Evolutionary conservation across 2,888 invertebrate species (phyloP), one percentile per base, ranked within the genome.

Genomic region (Orthonevra nobilis): DNA sequence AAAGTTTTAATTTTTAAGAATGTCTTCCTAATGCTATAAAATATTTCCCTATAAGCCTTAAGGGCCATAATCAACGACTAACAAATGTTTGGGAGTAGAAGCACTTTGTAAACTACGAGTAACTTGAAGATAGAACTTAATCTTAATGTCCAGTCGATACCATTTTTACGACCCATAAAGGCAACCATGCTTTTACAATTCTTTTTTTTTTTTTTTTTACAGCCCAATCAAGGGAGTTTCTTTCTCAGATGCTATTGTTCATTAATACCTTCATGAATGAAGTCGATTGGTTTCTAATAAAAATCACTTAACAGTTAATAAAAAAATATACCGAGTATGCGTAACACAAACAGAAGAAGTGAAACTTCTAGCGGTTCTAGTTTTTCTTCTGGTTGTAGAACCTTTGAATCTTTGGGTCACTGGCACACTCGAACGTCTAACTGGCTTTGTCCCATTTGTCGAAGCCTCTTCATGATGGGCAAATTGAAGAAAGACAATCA

Each of bases 151-250:
- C 50, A 40, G 30, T 23, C n/a, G 63, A 40, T 42, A 63, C 17
- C 15, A 10, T 10, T 63, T 63, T 63, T 63, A 63, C 20, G 63
- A 50, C 14, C 63, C 12, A 63, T 63, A 40, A 63, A 50, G 46
- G 36, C 46, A 60, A 26, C 19, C 9, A 61, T 12, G 61, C 48
- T 61, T 36, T 48, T 48, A 61, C 61, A n/a, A n/a, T n/a, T n/a
- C n/a, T n/a, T 61, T 10, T 3, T 19, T 38, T 63, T 30, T 32
- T 4, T 46, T 14, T 9, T 30, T 38, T 63, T 30, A 40, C 40
- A 38, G 9, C 32, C 20, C n/a, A 32, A 19, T 28, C 5, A 40
- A 32, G 12, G 30, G 7, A 10, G 7, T 50, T 20, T 10, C 36
- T 23, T 36, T 7, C n/a, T 36, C 26, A 12, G 32, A 12, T 15